These are phyloP conservation scores for Proisotoma minuta DNA, from an alignment of 2,888 invertebrate species.

Conservation along the genomic window DNA sequence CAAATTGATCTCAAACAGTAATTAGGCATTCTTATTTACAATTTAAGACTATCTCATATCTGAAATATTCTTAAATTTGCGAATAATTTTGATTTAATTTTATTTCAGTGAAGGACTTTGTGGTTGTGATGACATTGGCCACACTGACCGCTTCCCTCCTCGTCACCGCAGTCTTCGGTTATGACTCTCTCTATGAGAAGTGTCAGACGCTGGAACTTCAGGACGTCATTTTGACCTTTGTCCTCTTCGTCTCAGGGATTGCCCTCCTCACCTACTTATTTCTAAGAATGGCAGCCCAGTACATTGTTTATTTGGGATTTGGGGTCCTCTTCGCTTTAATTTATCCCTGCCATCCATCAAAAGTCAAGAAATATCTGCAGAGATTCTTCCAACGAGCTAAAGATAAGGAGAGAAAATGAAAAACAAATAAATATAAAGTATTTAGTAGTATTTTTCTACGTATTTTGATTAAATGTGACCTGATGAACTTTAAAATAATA, in stretches of 20 bases:
- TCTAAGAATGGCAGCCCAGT: conserved; percentile 23
- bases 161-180: conserved; percentile 11
- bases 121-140: conserved; percentile 17
- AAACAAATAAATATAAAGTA: no score
- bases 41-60: no score
- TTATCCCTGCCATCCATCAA: background rate
- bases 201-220: conserved; percentile 11
- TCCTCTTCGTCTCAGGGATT: conserved; percentile 10
- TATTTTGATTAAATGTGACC: no score
- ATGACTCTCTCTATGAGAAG: conserved; percentile 10
- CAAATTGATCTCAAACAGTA: no score
- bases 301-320: conserved; percentile 23
- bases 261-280: conserved; percentile 15
- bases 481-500: no score
- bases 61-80: no score
- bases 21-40: no score
- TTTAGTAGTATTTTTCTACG: no score
- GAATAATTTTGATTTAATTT: no score
- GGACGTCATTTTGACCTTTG: conserved; percentile 8
- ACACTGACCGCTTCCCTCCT: conserved; percentile 5
- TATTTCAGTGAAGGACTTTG: conserved; percentile 26
- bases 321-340: conserved; percentile 15
- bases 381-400: conserved; percentile 9
- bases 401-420: background rate
- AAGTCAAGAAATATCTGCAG: background rate